Percentiles rank a stretch among this genome's conserved stretches.
Conservation (phyloP, 2,113 vertebrate genomes). For the Solenodon paradoxus region DNA sequence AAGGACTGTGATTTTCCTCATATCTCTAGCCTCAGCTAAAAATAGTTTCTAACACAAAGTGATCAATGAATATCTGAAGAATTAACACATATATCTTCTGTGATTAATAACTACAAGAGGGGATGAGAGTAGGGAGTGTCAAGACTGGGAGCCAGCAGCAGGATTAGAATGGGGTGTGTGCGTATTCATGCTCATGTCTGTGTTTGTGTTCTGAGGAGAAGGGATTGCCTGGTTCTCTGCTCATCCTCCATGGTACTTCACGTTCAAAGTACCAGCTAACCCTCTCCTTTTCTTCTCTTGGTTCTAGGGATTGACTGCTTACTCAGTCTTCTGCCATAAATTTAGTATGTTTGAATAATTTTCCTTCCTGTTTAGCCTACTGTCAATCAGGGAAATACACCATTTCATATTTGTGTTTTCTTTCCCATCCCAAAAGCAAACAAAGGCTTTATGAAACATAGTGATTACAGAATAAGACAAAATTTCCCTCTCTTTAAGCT, state of each 20-base stretch:
- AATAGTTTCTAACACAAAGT: not conserved
- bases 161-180: not conserved
- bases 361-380: not conserved
- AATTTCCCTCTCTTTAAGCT: not conserved
- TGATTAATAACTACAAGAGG: not conserved
- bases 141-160: not conserved
- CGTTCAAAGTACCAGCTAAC: not conserved
- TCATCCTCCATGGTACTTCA: not conserved
- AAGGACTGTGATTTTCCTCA: not conserved
- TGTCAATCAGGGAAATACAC: not conserved
- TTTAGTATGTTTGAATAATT: not conserved
- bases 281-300: not conserved
- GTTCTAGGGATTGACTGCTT: not conserved
- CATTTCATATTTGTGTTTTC: not conserved
- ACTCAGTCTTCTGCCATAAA: not conserved
- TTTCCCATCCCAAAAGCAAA: not conserved
- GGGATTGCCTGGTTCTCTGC: not conserved
- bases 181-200: rapidly evolving
- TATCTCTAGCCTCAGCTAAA: not conserved
- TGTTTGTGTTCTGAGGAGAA: not conserved
- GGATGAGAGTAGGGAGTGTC: not conserved
- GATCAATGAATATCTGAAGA: not conserved
- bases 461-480: not conserved
- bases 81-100: not conserved
- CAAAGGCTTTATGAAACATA: not conserved